Conservation (phyloP, 2,888 invertebrate genomes). For the Stenichneumon culpator region DNA sequence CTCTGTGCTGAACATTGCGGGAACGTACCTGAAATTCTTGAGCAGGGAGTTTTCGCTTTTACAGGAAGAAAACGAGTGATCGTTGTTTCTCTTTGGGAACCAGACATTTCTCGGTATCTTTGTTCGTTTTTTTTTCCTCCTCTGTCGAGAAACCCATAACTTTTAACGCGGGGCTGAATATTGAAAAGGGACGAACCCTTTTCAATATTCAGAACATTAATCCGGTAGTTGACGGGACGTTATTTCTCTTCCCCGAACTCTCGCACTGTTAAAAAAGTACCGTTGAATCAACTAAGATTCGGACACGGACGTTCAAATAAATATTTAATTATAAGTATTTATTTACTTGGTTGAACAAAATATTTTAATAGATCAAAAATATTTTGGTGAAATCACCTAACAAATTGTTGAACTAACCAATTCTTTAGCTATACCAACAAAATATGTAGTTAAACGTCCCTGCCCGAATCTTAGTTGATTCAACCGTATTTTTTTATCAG, state of each 20-base stretch:
- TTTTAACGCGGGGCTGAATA: neutral
- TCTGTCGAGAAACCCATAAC: conserved; percentile 19
- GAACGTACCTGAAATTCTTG: conserved; percentile 45
- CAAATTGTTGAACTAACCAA: too few species aligned
- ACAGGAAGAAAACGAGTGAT: conserved; percentile 15
- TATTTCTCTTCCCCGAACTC: conserved; percentile 6
- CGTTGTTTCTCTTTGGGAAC: conserved; percentile 10
- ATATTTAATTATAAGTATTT: too few species aligned
- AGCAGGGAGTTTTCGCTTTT: neutral
- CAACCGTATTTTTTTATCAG: too few species aligned
- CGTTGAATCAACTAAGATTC: too few species aligned
- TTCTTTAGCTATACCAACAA: too few species aligned
- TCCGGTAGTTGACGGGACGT: neutral
- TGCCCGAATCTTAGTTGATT: too few species aligned
- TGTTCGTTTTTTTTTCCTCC: neutral
- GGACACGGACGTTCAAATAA: too few species aligned
- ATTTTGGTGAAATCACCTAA: too few species aligned
- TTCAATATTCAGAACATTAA: conserved; percentile 41
- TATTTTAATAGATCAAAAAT: too few species aligned
- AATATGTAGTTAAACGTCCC: too few species aligned
- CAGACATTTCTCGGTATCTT: neutral
- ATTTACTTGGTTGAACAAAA: too few species aligned
- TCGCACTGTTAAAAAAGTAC: too few species aligned
- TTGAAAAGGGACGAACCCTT: neutral
- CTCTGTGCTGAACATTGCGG: conserved; percentile 48